A percentile compares a stretch with the other conserved stretches of the same genome.
phyloP scores from a whole-genome alignment of 2,888 invertebrate genomes.

The Leptinotarsa haldemani region DNA sequence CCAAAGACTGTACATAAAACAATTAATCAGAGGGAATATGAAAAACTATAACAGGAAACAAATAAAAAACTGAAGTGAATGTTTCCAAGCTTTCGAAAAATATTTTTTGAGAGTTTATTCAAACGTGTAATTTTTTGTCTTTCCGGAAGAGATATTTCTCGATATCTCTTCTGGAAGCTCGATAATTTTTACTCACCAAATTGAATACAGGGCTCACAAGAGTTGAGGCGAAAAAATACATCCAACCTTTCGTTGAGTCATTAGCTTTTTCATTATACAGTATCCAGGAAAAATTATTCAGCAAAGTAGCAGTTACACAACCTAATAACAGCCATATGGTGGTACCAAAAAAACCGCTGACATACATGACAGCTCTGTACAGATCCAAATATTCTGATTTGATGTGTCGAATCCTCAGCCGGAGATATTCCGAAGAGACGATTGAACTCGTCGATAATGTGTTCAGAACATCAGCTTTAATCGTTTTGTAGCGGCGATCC shows the following conservation, averaged over 20 bases:
- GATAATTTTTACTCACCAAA: conserved; percentile 13
- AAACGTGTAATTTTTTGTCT: too few relatives aligned
- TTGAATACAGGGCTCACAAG: conserved; percentile 15
- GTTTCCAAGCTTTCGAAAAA: too few relatives aligned
- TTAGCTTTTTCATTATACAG: neutral
- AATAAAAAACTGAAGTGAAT: too few relatives aligned
- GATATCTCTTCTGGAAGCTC: too few relatives aligned
- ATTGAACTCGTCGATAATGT: neutral
- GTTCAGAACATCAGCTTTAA: neutral
- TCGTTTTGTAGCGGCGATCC: neutral
- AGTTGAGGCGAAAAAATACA: neutral
- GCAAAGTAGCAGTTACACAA: neutral
- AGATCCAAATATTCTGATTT: conserved; percentile 5
- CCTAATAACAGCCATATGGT: neutral
- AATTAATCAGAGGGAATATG: too few relatives aligned
- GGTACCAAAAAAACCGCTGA: conserved; percentile 7
- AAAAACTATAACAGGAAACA: too few relatives aligned
- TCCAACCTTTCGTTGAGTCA: neutral
- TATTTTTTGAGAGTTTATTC: too few relatives aligned
- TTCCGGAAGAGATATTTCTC: too few relatives aligned
- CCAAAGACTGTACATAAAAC: too few relatives aligned
- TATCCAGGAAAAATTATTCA: conserved; percentile 14
- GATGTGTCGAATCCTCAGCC: conserved; percentile 3
- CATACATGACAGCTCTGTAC: neutral
- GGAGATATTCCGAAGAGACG: neutral